Conservation (phyloP, 2,888 invertebrate species). For the Esperia sulphurella region DNA sequence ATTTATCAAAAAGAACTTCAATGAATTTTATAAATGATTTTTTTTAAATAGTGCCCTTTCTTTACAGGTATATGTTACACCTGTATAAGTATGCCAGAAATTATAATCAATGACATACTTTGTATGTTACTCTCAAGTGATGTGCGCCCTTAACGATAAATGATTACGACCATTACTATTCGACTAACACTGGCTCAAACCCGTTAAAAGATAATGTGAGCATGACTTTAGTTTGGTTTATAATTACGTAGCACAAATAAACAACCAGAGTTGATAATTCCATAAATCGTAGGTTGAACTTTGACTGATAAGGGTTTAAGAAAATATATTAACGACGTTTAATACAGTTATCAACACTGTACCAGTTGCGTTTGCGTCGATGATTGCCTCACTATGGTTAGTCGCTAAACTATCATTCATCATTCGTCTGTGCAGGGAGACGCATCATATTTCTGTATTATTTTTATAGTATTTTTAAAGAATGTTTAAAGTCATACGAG, state of each 20-base stretch:
- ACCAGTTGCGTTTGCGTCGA: constrained; percentile 5
- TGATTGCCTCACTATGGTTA: constrained; percentile 2
- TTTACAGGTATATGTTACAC: too few species aligned
- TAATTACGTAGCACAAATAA: constrained; percentile 1
- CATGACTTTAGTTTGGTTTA: background rate
- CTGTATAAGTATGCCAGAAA: too few species aligned
- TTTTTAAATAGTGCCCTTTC: too few species aligned
- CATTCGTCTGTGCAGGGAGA: constrained; percentile 17
- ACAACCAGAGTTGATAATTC: constrained; percentile 1
- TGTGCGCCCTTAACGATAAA: too few species aligned
- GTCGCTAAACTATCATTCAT: constrained; percentile 17
- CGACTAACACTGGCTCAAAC: too few species aligned
- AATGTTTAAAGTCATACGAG: constrained; percentile 61
- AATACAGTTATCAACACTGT: constrained; percentile 4
- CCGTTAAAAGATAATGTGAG: background rate
- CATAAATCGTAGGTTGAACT: constrained; percentile 26
- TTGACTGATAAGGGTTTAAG: constrained; percentile 18
- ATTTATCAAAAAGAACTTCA: too few species aligned
- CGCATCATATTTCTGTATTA: constrained; percentile 16
- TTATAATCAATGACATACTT: too few species aligned
- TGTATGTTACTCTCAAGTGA: too few species aligned
- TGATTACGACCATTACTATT: too few species aligned
- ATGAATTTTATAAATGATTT: too few species aligned
- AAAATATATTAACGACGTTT: constrained; percentile 3
- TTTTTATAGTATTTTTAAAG: constrained; percentile 12